Percentiles rank a stretch among this genome's conserved stretches.
Evolutionary conservation across 2,888 invertebrate genomes (phyloP).

Genomic region (Tenthredo mesomela): DNA sequence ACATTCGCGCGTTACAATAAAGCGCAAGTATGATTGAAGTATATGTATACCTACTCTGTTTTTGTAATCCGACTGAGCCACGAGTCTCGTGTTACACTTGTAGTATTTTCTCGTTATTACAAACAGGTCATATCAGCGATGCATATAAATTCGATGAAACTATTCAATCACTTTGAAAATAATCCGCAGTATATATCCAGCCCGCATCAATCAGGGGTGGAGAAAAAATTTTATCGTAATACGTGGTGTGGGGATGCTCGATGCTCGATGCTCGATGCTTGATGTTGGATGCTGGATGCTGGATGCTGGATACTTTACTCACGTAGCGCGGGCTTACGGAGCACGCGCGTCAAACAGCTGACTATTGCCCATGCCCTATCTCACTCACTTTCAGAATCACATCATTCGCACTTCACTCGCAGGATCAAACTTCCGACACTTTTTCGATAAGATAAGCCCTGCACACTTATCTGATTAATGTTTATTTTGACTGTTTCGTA

Average conservation of each 20-base stretch:
- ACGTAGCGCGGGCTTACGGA: constrained; percentile 14
- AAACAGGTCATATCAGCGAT: background rate
- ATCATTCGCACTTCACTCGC: constrained; percentile 12
- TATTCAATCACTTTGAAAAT: background rate
- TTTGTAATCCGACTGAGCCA: background rate
- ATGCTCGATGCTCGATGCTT: too few species aligned
- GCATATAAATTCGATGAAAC: background rate
- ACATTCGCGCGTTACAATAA: too few species aligned
- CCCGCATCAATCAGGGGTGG: background rate
- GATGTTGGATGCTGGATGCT: background rate
- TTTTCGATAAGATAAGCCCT: background rate
- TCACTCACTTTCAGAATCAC: constrained; percentile 32
- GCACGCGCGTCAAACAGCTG: constrained; percentile 29
- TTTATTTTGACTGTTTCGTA: background rate
- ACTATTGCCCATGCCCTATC: constrained; percentile 22
- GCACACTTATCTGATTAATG: background rate
- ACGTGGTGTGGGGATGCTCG: too few species aligned
- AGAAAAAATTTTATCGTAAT: too few species aligned
- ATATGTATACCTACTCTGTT: background rate
- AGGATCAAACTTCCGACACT: background rate
- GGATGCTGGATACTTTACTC: constrained; percentile 13
- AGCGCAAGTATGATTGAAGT: background rate
- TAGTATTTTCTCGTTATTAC: background rate
- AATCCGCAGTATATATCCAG: background rate
- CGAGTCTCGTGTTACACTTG: background rate